Base-by-base conservation (phyloP, 2,113 vertebrate species). In the Formicarius rufipectus region DNA sequence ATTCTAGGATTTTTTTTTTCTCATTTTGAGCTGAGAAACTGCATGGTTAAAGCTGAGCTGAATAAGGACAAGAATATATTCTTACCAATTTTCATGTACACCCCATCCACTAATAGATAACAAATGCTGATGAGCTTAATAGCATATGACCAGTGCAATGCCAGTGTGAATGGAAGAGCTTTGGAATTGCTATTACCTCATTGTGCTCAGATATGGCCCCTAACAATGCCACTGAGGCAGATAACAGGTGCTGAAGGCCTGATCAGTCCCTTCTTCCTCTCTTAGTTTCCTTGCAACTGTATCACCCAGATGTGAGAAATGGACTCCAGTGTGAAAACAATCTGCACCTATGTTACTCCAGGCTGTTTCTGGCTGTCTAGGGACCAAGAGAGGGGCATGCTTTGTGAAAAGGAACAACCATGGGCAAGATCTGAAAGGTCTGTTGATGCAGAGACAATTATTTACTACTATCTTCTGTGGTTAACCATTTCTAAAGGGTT, bases 161-260 rank as follows among this genome's bases (percentile, higher is more conserved):
- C 63, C 82, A 94, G 59, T 2, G n/a, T 55, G 33, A 94, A 40
- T 55, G 84, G 87, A 76, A 73, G 80, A 73, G 53, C 49, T 95
- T 64, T 87, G 94, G 74, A 92, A 96, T 91, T 90, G 63, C 87
- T 94, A 66, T 94, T 97, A 83, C 89, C 69, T 93, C 13, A 28
- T 33, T 25, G 76, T 60, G 84, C 56, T 92, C 76, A 95, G 95
- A 94, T 96, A 97, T 95, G 82, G 55, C 72, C 33, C 85, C 87
- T 91, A 90, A 85, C 94, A 75, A 89, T 91, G 63, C 33, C 67
- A 71, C 74, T 74, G 50, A 88, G 59, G 52, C 27, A 78, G 93
- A 94, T 90, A 91, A 80, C 74, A 90, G 62, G 50, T 68, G 35
- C 84, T 92, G 93, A 92, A 93, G 71, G 39, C 82, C 75, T 94